A percentile compares a stretch with the other conserved stretches of the same genome.
These are phyloP conservation scores for Brachymystax lenok DNA, from an alignment of 2,797 vertebrate species.

Conservation along the genomic window DNA sequence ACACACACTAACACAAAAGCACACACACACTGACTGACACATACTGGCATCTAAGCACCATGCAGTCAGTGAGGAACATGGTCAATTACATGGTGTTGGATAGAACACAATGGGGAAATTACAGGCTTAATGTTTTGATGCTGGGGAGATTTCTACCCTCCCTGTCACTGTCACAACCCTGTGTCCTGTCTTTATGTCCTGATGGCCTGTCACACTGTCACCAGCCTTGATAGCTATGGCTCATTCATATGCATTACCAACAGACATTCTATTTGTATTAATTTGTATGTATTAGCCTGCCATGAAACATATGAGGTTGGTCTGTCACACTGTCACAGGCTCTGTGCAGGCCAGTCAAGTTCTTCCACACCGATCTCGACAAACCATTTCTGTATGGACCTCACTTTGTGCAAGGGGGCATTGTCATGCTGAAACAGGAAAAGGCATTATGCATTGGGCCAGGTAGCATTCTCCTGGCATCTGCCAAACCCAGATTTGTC, in stretches of 20 bases:
- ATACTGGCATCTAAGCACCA: slow-evolving; percentile 3
- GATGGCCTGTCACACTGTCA: slow-evolving; percentile 7
- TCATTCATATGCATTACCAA: not conserved
- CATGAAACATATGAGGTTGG: not conserved
- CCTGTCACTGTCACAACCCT: not conserved
- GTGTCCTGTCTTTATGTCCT: not conserved
- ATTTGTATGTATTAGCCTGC: not conserved
- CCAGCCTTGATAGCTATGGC: not conserved
- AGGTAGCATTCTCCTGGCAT: too few relatives aligned
- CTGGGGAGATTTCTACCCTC: not conserved
- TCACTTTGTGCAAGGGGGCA: too few relatives aligned
- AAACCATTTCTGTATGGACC: too few relatives aligned
- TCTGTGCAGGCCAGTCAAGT: too few relatives aligned
- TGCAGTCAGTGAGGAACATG: not conserved
- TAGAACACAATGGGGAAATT: slow-evolving; percentile 3
- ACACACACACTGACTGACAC: not conserved
- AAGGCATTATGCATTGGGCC: too few relatives aligned
- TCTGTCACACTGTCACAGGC: not conserved
- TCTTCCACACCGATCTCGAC: too few relatives aligned
- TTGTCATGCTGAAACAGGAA: too few relatives aligned
- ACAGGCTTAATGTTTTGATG: not conserved
- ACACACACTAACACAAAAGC: not conserved
- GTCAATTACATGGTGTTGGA: slow-evolving; percentile 4
- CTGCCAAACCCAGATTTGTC: too few relatives aligned
- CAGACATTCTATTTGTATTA: not conserved